Percentiles rank a stretch among this genome's conserved stretches.
Evolutionary conservation across 2,797 vertebrate species (phyloP).

Genomic region (Eulemur albifrons): DNA sequence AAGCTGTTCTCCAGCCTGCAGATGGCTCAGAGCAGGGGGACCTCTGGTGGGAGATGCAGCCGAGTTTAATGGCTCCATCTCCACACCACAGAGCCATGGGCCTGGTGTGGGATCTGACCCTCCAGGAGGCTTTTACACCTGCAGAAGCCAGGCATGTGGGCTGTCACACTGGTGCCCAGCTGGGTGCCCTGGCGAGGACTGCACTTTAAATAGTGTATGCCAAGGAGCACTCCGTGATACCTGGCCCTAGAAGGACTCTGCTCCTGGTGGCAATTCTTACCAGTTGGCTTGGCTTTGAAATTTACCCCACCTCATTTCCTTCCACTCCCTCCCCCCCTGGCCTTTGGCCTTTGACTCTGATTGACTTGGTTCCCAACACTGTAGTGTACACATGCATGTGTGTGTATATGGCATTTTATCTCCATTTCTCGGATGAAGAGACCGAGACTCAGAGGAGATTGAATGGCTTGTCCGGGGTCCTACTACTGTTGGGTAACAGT

Average conservation of each 20-base stretch:
- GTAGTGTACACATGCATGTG: no score
- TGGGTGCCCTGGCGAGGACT: not conserved
- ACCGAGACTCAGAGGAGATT: not conserved
- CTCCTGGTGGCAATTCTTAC: not conserved
- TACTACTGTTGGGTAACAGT: not conserved
- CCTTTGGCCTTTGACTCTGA: slow-evolving; percentile 11
- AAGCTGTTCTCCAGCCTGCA: not conserved
- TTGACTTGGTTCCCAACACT: not conserved
- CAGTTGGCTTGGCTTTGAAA: not conserved
- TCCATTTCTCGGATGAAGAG: slow-evolving; percentile 22
- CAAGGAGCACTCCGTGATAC: not conserved
- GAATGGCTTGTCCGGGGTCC: not conserved
- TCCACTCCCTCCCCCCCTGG: not conserved
- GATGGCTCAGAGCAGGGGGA: not conserved
- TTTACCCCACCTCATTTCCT: not conserved
- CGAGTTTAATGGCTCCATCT: not conserved
- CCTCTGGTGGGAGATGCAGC: not conserved
- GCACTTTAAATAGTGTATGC: not conserved
- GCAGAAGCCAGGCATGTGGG: not conserved
- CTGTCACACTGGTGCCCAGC: not conserved
- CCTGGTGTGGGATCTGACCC: not conserved
- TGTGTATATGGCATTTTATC: no score
- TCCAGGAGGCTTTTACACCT: not conserved
- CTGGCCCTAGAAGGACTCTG: not conserved
- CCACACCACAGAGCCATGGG: not conserved